Evolutionary conservation across 2,113 vertebrate genomes (phyloP).

Genomic region (Gambusia affinis): DNA sequence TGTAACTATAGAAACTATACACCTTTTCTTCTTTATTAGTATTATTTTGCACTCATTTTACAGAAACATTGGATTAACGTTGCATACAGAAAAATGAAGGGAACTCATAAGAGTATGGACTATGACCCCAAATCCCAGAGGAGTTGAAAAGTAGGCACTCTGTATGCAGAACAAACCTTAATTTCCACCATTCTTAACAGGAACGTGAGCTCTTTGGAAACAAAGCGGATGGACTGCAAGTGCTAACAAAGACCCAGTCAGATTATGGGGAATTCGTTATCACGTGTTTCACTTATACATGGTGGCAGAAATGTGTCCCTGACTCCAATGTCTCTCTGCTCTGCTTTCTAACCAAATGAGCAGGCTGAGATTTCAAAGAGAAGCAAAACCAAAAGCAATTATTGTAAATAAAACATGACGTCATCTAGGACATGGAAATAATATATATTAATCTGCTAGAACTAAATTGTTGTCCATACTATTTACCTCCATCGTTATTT

Average conservation of each 20-base stretch:
- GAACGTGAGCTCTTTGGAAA: neutral
- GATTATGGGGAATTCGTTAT: neutral
- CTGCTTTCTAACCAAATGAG: neutral
- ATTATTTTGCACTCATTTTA: too few relatives aligned
- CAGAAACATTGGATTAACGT: too few relatives aligned
- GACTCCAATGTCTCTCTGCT: neutral
- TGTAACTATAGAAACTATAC: neutral
- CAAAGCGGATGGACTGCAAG: neutral
- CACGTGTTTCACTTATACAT: neutral
- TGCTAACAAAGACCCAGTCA: neutral
- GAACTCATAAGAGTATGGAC: neutral
- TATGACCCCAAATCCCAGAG: neutral
- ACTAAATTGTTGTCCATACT: neutral
- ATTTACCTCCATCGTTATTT: neutral
- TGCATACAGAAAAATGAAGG: too few relatives aligned
- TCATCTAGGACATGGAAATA: neutral
- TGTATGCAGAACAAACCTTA: neutral
- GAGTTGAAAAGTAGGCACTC: neutral
- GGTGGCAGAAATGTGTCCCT: neutral
- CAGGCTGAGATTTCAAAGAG: neutral
- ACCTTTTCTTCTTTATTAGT: too few relatives aligned
- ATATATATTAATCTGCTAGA: neutral
- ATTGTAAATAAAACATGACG: neutral
- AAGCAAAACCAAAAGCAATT: neutral
- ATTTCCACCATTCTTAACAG: neutral